Evolutionary conservation across 2,888 invertebrate genomes (phyloP), one percentile per base, ranked within the genome.

Genomic region (Ellobium chinense): DNA sequence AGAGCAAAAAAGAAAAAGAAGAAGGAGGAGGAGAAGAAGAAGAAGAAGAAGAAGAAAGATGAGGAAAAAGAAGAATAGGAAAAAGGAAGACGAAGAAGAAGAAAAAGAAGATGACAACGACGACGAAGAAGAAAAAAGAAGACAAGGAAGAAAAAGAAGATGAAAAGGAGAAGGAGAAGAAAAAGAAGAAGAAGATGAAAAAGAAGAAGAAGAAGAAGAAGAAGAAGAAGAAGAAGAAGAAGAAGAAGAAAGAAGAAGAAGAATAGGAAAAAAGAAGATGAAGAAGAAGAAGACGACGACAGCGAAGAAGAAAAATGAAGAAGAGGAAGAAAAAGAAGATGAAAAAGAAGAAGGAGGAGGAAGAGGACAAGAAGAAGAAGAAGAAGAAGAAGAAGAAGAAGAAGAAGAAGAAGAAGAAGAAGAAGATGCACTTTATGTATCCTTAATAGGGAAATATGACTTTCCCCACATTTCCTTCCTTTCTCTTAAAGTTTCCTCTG

Each of bases 221-320:
- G n/a, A 60, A 24, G n/a, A 60, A 60, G n/a, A 60, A 24, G n/a
- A 24, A 60, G 60, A 60, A 60, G n/a, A 24, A 60, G 60, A 60
- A n/a, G n/a, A 24, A 60, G 60, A 60, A 24, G n/a, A 24, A 60
- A 5, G 5, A n/a, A 60, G 14, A 24, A n/a, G n/a, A 24, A 60
- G 27, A n/a, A 24, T 14, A 60, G n/a, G n/a, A 60, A n/a, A 60
- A 24, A 24, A n/a, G n/a, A 24, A 60, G 27, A 60, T 21, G n/a
- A 24, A 60, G 60, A 60, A 24, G n/a, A n/a, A 60, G n/a, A 24
- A n/a, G n/a, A 60, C n/a, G 27, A 60, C 7, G n/a, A 24, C 7
- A n/a, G n/a, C 5, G n/a, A n/a, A 60, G n/a, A 24, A n/a, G n/a
- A 60, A 60, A 24, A n/a, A 24, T 60, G 60, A 24, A 24, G n/a